Base-by-base conservation (phyloP, 2,113 vertebrate species). In the Macaca nemestrina region DNA sequence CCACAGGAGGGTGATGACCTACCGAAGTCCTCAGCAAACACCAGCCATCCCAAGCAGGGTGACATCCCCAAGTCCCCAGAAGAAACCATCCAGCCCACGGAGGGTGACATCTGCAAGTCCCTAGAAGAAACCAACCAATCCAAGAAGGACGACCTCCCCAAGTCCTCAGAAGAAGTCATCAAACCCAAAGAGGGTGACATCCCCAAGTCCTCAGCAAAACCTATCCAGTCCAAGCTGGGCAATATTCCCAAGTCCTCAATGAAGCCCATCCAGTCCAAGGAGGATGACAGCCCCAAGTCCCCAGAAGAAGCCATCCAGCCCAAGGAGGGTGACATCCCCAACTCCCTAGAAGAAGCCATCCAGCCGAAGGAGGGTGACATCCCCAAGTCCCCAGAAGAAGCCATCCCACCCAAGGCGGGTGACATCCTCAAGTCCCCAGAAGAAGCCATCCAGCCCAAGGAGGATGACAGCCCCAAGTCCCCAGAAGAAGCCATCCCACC, bases 251-350 rank as follows among this genome's bases (percentile, higher is more conserved):
- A 38, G 4, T 25, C 25, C 16, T 40, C 57, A 50, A 12, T 45
- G 23, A 43, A 94, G 12, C 10, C 10, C 27, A 40, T 30, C 4
- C 48, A 22, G 1, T 2, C 16, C 14, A 76, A 92, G 32, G 4
- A 35, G 6, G 9, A 0, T 4, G 18, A 35, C 0, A 6, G 6
- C 1, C 12, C 18, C 8, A 68, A n/a, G 7, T 48, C 9, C 23
- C 13, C 1, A 52, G 40, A 43, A 23, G 59, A 79, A 40, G 1
- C 3, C 20, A 83, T 2, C 3, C 40, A 2, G 0, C 5, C 27
- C 1, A 78, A 81, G 13, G 8, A 40, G 40, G 32, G 0, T 13
- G 9, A 43, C 4, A 32, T 2, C 6, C 11, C 3, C 6, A 88
- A 68, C 8, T 43, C 27, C 10, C 30, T 7, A 48, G 9, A 52